Conservation (phyloP, 2,797 vertebrate genomes). For the Sebastiscus albofasciatus region DNA sequence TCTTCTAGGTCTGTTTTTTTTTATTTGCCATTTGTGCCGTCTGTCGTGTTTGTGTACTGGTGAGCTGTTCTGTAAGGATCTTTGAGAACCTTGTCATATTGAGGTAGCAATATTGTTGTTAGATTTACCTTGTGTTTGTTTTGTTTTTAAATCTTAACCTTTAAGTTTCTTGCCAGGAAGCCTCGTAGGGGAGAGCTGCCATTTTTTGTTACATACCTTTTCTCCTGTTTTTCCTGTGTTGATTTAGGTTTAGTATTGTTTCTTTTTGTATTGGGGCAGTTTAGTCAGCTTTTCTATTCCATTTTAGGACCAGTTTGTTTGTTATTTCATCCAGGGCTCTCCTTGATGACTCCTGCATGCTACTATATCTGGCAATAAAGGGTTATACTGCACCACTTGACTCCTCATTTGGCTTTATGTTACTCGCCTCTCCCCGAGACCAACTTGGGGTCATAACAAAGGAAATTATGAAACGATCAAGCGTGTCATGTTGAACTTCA, state of each 20-base stretch:
- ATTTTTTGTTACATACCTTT: not conserved
- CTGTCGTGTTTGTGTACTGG: not conserved
- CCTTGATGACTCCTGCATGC: not conserved
- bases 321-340: not conserved
- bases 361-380: not conserved
- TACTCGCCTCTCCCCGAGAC: too few species aligned
- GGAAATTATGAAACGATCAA: not conserved
- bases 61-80: not conserved
- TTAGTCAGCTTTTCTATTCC: not conserved
- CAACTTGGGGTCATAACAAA: not conserved
- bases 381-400: not conserved
- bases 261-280: not conserved
- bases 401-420: not conserved
- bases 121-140: not conserved
- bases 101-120: not conserved
- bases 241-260: not conserved
- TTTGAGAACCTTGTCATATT: not conserved
- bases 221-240: not conserved
- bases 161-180: not conserved
- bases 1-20: not conserved
- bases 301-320: not conserved
- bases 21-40: too few species aligned
- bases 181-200: not conserved
- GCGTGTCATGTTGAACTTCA: not conserved
- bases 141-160: not conserved